Conservation (phyloP, 2,797 vertebrate species). For the Antennarius maculatus region DNA sequence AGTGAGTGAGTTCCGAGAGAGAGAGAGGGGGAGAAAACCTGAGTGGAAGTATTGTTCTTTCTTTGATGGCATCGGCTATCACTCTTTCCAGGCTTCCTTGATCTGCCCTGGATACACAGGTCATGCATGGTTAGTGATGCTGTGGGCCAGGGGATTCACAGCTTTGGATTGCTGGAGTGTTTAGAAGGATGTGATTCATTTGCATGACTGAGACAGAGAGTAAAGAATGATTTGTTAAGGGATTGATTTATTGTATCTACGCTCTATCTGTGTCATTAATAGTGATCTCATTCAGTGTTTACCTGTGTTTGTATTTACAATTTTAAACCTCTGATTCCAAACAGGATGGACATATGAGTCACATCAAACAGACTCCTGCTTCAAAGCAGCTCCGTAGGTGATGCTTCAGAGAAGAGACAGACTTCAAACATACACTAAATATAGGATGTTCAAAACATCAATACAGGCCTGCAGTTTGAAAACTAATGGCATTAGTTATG, state of each 20-base stretch:
- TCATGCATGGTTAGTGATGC: slow-evolving; percentile 40
- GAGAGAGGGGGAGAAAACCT: background rate
- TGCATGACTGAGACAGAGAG: slow-evolving; percentile 25
- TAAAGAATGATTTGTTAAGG: slow-evolving; percentile 6
- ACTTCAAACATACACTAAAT: slow-evolving; percentile 61
- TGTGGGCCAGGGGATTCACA: slow-evolving; percentile 38
- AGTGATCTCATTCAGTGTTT: slow-evolving; percentile 4
- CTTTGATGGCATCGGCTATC: background rate
- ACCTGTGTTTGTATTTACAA: slow-evolving; percentile 19
- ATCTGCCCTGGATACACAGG: slow-evolving; percentile 22
- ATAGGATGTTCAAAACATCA: slow-evolving; percentile 39
- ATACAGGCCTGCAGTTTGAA: slow-evolving; percentile 21
- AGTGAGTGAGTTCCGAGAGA: background rate
- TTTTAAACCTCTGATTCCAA: slow-evolving; percentile 56
- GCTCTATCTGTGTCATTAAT: background rate
- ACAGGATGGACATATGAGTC: slow-evolving; percentile 58
- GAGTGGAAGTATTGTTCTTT: slow-evolving; percentile 10
- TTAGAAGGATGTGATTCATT: slow-evolving; percentile 33
- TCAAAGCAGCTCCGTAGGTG: slow-evolving; percentile 72
- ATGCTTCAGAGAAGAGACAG: slow-evolving; percentile 37
- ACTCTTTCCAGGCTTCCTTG: slow-evolving; percentile 30
- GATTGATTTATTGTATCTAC: background rate
- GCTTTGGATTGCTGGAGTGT: slow-evolving; percentile 38
- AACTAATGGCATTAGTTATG: background rate
- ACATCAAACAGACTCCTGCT: slow-evolving; percentile 70